A percentile compares a stretch with the other conserved stretches of the same genome.
Evolutionary conservation across 1,140 invertebrate species (phyloP).

Genomic region (Leptoteleia sp.): DNA sequence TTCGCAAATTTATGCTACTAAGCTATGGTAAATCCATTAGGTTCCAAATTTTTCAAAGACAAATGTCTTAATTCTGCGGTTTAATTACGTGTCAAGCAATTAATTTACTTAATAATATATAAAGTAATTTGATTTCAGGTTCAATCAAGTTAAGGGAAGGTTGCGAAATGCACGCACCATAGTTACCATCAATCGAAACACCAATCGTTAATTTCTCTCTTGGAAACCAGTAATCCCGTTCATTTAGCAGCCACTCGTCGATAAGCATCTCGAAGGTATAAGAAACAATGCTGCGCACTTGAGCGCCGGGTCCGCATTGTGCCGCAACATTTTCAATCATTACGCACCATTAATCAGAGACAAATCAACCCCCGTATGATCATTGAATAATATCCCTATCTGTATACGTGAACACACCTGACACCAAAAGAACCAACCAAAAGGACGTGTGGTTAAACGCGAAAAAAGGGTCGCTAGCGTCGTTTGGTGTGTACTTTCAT

Average conservation of each 20-base stretch:
- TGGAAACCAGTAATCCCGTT: constrained; percentile 6
- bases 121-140: too few relatives aligned
- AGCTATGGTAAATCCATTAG: too few relatives aligned
- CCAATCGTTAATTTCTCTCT: constrained; percentile 18
- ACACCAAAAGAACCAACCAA: constrained; percentile 16
- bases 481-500: constrained; percentile 9
- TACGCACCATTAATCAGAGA: constrained; percentile 49
- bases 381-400: constrained; percentile 46
- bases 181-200: not conserved
- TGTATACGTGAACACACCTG: constrained; percentile 29
- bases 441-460: constrained; percentile 19
- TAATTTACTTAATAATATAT: too few relatives aligned
- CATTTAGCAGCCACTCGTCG: constrained; percentile 28
- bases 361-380: constrained; percentile 35
- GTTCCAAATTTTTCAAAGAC: too few relatives aligned
- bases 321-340: constrained; percentile 41
- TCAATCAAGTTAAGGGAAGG: too few relatives aligned
- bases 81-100: too few relatives aligned
- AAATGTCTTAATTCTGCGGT: too few relatives aligned
- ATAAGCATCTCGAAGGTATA: constrained; percentile 20
- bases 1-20: too few relatives aligned
- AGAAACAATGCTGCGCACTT: constrained; percentile 41
- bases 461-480: constrained; percentile 10
- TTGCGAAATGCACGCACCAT: too few relatives aligned
- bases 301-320: constrained; percentile 12